Evolutionary conservation across 2,888 invertebrate genomes (phyloP), one percentile per base, ranked within the genome.

Genomic region (Tenthredo distinguenda): DNA sequence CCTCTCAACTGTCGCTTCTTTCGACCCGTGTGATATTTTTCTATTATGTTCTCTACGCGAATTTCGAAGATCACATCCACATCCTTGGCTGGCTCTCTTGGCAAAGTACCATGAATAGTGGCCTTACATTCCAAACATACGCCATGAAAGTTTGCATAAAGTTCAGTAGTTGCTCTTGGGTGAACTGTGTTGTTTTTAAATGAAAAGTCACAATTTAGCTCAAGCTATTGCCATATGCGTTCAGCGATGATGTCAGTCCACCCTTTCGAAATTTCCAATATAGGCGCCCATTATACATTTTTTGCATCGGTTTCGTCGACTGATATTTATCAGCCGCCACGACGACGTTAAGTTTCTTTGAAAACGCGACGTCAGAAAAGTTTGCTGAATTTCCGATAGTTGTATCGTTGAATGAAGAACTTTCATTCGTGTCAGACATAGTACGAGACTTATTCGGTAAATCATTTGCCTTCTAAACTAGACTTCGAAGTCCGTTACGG

Each of bases 221-320:
- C 68, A 31, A 77, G 86, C 40, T 87, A 85, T 4, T 85, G 47
- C 84, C 86, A 87, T 47, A 86, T 68, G 18, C 72, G 84, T 71
- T 86, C 86, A 26, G 86, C 85, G 12, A 86, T 65, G 0, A 86
- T 43, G 47, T 87, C 86, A 18, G 86, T 26, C 86, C 87, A 86
- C 9, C 86, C 86, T 65, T 34, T 58, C 83, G 85, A 37, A 87
- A 71, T 43, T 86, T 86, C 85, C 84, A 86, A 50, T 87, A 87
- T 15, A 83, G 31, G 18, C 87, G 86, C 85, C 26, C 84, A 84
- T 71, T 86, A 84, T 7, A 86, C 85, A 79, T 18, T 58, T 34
- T 86, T 65, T 1, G 85, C 40, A n/a, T 86, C 4, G 82, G 86
- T 18, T 55, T 62, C 71, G 85, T 87, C 12, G 58, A 77, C 40